Base-by-base conservation (phyloP, 2,113 vertebrate species). In the Corythornis cristatus region DNA sequence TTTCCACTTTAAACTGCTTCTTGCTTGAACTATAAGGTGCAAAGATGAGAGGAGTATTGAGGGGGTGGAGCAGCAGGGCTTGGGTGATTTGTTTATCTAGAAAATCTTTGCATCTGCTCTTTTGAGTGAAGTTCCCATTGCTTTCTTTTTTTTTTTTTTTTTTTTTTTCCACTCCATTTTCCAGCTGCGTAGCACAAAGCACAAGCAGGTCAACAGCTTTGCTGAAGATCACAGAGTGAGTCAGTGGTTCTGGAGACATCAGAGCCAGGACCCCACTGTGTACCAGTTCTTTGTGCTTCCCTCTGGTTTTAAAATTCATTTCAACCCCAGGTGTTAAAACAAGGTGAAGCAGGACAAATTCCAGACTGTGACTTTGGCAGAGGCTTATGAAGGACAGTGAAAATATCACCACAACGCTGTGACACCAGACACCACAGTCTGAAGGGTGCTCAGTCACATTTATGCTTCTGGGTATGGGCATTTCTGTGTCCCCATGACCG, bases 101-200 rank as follows among this genome's bases (percentile, higher is more conserved):
- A 76, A 93, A 91, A 88, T 86, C 73, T 78, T 60, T 91, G 87
- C 85, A 93, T 95, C 93, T 93, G 95, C 57, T 91, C 88, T 76
- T 95, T 77, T 89, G 60, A 91, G 79, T 56, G n/a, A 93, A 94
- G 87, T 89, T 93, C 84, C 85, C 79, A 80, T 53, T 54, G 74
- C 12, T 22, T 72, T 33, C 88, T 88, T 83, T 54, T 56, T 72
- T 10, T 74, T 56, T 18, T 10, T 74, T 56, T 18, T 61, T 76
- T 71, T 48, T 58, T 70, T 78, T 72, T 54, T 51, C 15, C 2
- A 25, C 60, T 91, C 56, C 20, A 37, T 91, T 91, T 91, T 91
- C 93, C 96, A 96, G 95, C 96, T 96, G 95, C 81, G 89, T 85
- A 95, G 86, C 92, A 93, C 86, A 96, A 94, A 95, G 89, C 89